Conservation (phyloP, 2,797 vertebrate species). For the Parambassis ranga region DNA sequence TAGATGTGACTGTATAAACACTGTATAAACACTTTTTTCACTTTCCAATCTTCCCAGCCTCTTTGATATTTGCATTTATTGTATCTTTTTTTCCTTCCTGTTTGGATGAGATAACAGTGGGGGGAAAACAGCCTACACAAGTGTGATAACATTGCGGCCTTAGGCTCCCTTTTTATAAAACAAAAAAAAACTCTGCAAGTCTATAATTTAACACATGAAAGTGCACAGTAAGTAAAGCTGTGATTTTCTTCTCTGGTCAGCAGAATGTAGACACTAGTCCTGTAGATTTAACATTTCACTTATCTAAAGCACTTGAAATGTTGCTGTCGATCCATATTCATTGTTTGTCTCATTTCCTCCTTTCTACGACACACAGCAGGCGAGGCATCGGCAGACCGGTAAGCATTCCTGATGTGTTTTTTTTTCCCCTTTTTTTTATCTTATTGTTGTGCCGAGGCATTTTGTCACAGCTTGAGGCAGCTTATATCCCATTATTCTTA, state of each 20-base stretch:
- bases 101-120: slow-evolving; percentile 52
- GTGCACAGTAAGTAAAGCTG: slow-evolving; percentile 70
- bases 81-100: slow-evolving; percentile 21
- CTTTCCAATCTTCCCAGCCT: slow-evolving; percentile 26
- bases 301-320: slow-evolving; percentile 42
- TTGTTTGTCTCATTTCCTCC: slow-evolving; percentile 51
- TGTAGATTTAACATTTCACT: slow-evolving; percentile 48
- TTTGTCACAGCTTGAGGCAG: slow-evolving; percentile 41
- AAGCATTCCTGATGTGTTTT: slow-evolving; percentile 52
- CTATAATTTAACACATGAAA: slow-evolving; percentile 59
- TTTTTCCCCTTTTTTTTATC: too few relatives aligned
- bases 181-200: slow-evolving; percentile 53
- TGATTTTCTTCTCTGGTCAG: slow-evolving; percentile 60
- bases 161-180: slow-evolving; percentile 43
- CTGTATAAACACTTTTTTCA: background rate
- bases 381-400: slow-evolving; percentile 73
- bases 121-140: slow-evolving; percentile 15
- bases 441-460: slow-evolving; percentile 40
- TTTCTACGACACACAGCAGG: slow-evolving; percentile 54
- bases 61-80: slow-evolving; percentile 55
- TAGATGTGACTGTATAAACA: slow-evolving; percentile 45
- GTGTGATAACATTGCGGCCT: slow-evolving; percentile 51
- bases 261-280: slow-evolving; percentile 46
- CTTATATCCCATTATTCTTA: slow-evolving; percentile 69
- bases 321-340: slow-evolving; percentile 55